Percentiles rank a stretch among this genome's conserved stretches.
These are phyloP conservation scores for Salticus scenicus DNA, from an alignment of 2,888 invertebrate genomes.

Conservation along the genomic window DNA sequence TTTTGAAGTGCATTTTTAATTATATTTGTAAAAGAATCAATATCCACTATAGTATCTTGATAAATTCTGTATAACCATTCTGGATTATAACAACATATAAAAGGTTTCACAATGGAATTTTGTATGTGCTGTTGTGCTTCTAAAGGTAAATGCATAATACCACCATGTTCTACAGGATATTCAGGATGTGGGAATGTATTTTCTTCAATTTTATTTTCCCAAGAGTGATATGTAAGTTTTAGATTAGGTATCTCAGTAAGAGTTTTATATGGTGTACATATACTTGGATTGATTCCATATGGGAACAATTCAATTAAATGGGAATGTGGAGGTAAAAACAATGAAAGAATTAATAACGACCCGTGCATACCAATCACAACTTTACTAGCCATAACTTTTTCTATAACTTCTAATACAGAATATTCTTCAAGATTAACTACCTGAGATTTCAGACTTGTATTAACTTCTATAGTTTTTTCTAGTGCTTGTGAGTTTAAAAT, in stretches of 20 bases:
- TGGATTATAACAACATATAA: constrained; percentile 78
- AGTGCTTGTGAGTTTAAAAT: constrained; percentile 77
- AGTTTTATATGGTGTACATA: constrained; percentile 77
- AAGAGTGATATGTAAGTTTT: constrained; percentile 76
- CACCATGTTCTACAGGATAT: constrained; percentile 75
- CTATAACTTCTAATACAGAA: constrained; percentile 73
- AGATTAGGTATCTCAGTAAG: constrained; percentile 75
- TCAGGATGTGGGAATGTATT: constrained; percentile 76
- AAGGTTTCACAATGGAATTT: constrained; percentile 74
- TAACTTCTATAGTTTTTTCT: constrained; percentile 73
- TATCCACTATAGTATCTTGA: constrained; percentile 78
- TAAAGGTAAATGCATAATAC: constrained; percentile 75
- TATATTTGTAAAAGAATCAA: constrained; percentile 40
- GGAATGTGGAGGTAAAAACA: constrained; percentile 76
- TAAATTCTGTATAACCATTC: constrained; percentile 78
- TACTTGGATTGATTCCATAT: constrained; percentile 76
- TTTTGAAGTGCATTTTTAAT: constrained; percentile 23
- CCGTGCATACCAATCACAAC: constrained; percentile 77
- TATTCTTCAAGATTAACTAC: constrained; percentile 41
- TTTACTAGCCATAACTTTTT: constrained; percentile 71
- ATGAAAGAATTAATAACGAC: constrained; percentile 76
- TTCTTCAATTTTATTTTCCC: constrained; percentile 75
- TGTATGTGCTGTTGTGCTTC: constrained; percentile 74
- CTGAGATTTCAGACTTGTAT: constrained; percentile 71
- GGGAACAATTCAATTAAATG: constrained; percentile 78